Evolutionary conservation across 2,888 invertebrate genomes (phyloP).

Genomic region (Chamaedrilus cognettii): DNA sequence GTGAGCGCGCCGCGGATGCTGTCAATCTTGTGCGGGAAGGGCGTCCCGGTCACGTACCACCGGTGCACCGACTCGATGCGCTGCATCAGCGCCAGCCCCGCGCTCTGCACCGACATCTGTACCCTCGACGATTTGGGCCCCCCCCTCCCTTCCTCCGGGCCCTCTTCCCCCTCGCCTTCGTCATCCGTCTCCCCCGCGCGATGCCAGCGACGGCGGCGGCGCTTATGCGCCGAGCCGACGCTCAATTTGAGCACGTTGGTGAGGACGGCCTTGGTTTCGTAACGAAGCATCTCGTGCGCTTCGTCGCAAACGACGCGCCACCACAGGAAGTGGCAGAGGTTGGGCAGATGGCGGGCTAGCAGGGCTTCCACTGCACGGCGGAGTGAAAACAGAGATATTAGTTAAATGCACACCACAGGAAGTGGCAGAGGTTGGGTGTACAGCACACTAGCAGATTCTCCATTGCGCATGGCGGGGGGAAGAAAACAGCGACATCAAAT

Average conservation of each 20-base stretch:
- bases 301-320: slow-evolving; percentile 26
- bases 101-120: background rate
- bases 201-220: background rate
- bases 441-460: too few species aligned
- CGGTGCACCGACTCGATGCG: slow-evolving; percentile 6
- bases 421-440: too few species aligned
- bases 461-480: too few species aligned
- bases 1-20: slow-evolving; percentile 20
- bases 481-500: too few species aligned
- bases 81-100: slow-evolving; percentile 11
- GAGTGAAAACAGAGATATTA: background rate
- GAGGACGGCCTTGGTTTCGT: slow-evolving; percentile 13
- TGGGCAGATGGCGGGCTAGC: slow-evolving; percentile 13
- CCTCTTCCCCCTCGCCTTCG: background rate
- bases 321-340: slow-evolving; percentile 24
- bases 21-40: slow-evolving; percentile 19
- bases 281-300: slow-evolving; percentile 25
- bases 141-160: too few species aligned
- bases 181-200: background rate
- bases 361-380: slow-evolving; percentile 7
- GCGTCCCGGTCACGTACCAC: slow-evolving; percentile 28
- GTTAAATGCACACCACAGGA: too few species aligned
- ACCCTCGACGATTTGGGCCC: background rate
- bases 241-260: background rate
- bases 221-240: too few species aligned